Evolutionary conservation across 37 sponge, comb jelly and placozoan species (phyloP).

Genomic region (Eunapius fragilis): DNA sequence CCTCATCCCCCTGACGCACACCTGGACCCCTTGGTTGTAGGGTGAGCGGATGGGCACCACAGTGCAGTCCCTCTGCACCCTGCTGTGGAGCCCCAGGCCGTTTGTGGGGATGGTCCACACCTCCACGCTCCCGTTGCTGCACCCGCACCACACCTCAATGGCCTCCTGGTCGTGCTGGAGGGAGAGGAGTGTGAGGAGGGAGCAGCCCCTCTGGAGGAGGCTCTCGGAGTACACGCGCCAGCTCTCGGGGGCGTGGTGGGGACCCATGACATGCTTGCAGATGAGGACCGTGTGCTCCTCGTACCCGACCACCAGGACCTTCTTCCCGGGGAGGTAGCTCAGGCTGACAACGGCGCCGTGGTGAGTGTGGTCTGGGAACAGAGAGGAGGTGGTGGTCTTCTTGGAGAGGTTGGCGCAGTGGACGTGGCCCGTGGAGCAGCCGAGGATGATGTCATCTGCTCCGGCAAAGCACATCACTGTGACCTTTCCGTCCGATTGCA

Average conservation of each 20-base stretch:
- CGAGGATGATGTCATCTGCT: constrained; percentile 31
- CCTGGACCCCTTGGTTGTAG: not conserved
- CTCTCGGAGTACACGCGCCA: constrained; percentile 8
- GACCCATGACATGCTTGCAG: too few relatives aligned
- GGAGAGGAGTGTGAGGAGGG: constrained; percentile 5
- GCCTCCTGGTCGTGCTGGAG: constrained; percentile 4
- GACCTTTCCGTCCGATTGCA: not conserved
- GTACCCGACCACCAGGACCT: constrained; percentile 42
- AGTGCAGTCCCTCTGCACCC: not conserved
- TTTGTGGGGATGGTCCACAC: constrained; percentile 19
- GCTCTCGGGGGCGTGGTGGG: not conserved
- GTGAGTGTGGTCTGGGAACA: not conserved
- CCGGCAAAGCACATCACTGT: constrained; percentile 19
- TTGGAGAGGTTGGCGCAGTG: constrained; percentile 6
- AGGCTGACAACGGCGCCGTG: constrained; percentile 30
- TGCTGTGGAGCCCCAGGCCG: not conserved
- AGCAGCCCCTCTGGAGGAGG: not conserved
- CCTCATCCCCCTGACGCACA: not conserved
- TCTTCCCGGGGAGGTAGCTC: not conserved
- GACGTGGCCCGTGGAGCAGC: constrained; percentile 15
- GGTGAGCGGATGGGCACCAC: not conserved
- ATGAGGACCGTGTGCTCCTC: constrained; percentile 24
- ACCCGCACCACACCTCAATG: constrained; percentile 60
- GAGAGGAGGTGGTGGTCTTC: not conserved
- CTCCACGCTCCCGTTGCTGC: constrained; percentile 1